Conservation (phyloP, 2,113 vertebrate species). For the Leucosticte australis region DNA sequence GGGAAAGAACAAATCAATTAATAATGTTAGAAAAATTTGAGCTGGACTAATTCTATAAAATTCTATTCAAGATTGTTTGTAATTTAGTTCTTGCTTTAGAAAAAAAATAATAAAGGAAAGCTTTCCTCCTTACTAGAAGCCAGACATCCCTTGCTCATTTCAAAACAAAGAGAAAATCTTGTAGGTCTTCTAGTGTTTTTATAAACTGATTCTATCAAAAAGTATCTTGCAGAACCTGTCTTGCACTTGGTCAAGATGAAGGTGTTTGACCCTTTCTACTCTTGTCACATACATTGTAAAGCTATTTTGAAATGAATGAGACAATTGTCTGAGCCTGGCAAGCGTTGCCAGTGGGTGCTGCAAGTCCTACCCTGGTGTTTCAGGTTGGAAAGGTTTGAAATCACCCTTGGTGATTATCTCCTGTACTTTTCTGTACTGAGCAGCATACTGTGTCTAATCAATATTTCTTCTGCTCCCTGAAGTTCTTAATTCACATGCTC, state of each 20-base stretch:
- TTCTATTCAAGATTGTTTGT: not conserved
- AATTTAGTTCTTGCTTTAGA: not conserved
- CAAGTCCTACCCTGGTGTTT: not conserved
- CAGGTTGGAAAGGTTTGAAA: not conserved
- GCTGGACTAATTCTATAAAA: not conserved
- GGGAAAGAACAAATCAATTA: not conserved
- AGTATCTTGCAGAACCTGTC: not conserved
- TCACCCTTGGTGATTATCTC: slow-evolving; percentile 2
- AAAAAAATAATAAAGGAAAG: not conserved
- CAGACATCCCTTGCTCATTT: not conserved
- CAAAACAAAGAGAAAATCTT: not conserved
- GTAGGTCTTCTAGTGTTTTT: not conserved
- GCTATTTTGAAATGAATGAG: not conserved
- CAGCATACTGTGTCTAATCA: slow-evolving; percentile 51
- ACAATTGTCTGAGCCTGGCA: not conserved
- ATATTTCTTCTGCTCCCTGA: slow-evolving; percentile 61
- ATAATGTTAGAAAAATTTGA: not conserved
- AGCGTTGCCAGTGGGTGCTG: not conserved
- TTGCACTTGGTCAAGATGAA: not conserved
- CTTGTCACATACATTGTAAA: not conserved
- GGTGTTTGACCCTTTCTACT: not conserved
- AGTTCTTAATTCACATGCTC: slow-evolving; percentile 60
- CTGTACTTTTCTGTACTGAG: slow-evolving; percentile 31
- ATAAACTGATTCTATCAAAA: not conserved
- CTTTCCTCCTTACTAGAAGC: not conserved